phyloP scores from a whole-genome alignment of 2,888 invertebrate genomes.

The Pristionchus arcanus region DNA sequence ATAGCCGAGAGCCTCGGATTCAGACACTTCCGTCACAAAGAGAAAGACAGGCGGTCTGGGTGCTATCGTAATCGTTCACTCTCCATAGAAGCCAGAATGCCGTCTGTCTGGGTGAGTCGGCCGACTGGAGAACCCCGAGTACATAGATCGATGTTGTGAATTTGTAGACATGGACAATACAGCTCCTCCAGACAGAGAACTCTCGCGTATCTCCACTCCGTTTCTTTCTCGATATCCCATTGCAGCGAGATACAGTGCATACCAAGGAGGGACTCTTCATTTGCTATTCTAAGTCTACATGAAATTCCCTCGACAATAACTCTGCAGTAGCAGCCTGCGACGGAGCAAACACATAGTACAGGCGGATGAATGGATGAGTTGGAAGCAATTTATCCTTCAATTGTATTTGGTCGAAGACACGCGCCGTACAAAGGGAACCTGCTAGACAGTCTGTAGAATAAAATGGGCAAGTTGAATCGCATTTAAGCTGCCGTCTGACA shows the following conservation, averaged over 20 bases:
- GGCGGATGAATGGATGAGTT: neutral
- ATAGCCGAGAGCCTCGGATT: neutral
- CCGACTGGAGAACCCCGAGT: neutral
- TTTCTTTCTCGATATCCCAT: no score
- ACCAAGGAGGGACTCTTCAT: neutral
- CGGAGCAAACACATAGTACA: neutral
- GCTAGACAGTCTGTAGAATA: neutral
- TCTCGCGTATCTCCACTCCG: no score
- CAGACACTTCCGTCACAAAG: neutral
- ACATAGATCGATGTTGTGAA: neutral
- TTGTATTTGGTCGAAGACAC: neutral
- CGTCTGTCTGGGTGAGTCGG: neutral
- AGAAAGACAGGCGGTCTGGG: no score
- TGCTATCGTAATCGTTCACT: no score
- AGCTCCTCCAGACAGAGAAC: neutral
- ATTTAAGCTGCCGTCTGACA: no score
- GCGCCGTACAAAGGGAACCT: neutral
- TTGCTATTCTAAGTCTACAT: neutral
- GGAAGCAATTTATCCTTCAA: neutral
- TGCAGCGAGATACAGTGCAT: no score
- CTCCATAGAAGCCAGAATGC: no score
- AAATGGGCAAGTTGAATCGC: no score
- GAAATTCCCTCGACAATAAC: neutral
- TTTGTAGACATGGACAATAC: neutral
- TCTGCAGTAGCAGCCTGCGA: neutral